Base-by-base conservation (phyloP, 53 echinoderm and acorn worm species). In the Crossaster papposus region DNA sequence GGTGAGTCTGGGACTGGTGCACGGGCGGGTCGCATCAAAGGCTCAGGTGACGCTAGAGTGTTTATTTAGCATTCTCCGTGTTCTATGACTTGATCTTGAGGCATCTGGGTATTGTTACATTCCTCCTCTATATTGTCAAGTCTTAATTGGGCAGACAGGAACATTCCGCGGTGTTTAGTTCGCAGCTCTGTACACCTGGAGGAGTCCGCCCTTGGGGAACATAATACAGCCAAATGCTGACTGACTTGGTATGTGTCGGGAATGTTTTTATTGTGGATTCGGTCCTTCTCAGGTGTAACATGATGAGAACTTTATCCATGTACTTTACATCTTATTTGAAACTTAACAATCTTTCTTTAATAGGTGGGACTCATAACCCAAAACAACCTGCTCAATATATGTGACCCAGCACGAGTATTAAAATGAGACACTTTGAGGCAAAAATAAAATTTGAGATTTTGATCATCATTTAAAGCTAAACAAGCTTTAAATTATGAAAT, bases 11-110 rank as follows among this genome's bases (percentile, higher is more conserved):
- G n/a, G 33, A 55, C 74, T 33, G 64, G 65, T 6, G 24, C 1
- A 80, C 36, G 18, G 51, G 28, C 65, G 77, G 87, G 13, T 13
- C 68, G 26, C 58, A 76, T 62, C 76, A 87, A 87, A 75, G 87
- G 15, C 26, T 58, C 87, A 87, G 87, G 87, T 87, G 87, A 77
- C 76, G 63, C 20, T 17, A 14, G 18, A n/a, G 18, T 87, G 76
- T 63, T 75, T 77, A 77, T 35, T 83, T 22, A 3, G 32, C 38
- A 17, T 30, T 26, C 26, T 20, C n/a, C n/a, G 36, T 2, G 36
- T 35, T 29, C 2, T n/a, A 36, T 17, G 35, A 74, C 15, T 34
- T 35, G 36, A 32, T 74, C 18, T 18, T 32, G 35, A 36, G 78
- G 26, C 10, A 5, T 78, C 18, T 78, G 22, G 65, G 72, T 84